phyloP scores from a whole-genome alignment of 1,140 invertebrate genomes.

The Cyphomyrmex costatus region DNA sequence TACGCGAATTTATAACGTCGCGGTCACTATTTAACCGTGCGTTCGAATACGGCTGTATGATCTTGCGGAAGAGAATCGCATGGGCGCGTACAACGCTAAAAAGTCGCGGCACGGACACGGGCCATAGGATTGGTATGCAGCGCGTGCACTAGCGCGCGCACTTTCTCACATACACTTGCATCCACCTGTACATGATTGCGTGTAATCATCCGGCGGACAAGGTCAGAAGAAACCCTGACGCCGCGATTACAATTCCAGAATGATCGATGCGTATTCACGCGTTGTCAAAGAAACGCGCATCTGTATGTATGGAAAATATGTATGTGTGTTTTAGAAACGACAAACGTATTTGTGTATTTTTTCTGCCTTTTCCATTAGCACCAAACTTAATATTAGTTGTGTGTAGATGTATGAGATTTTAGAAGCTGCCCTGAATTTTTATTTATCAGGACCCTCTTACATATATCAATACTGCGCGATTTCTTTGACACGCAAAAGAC shows the following conservation, averaged over 20 bases:
- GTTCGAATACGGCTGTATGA: constrained; percentile 4
- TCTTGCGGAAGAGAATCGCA: constrained; percentile 7
- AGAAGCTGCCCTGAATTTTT: constrained; percentile 33
- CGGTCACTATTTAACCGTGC: neutral
- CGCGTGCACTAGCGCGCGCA: constrained; percentile 39
- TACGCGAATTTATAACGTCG: neutral
- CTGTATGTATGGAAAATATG: neutral
- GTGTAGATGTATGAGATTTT: constrained; percentile 36
- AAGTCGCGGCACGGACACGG: constrained; percentile 15
- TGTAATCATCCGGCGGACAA: constrained; percentile 65
- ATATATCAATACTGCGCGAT: constrained; percentile 21
- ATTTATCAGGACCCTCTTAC: neutral
- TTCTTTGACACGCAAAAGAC: constrained; percentile 67
- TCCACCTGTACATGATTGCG: constrained; percentile 65
- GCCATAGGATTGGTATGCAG: constrained; percentile 12
- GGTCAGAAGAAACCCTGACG: constrained; percentile 57
- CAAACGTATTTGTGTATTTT: neutral
- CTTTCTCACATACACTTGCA: constrained; percentile 29
- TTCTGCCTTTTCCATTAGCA: constrained; percentile 68
- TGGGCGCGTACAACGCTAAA: neutral
- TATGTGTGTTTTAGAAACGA: neutral
- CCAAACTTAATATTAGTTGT: constrained; percentile 67
- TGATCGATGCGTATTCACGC: constrained; percentile 57
- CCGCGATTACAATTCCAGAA: constrained; percentile 42
- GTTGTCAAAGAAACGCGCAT: constrained; percentile 57